Conservation (phyloP, 2,797 vertebrate genomes). For the Bradypus variegatus region DNA sequence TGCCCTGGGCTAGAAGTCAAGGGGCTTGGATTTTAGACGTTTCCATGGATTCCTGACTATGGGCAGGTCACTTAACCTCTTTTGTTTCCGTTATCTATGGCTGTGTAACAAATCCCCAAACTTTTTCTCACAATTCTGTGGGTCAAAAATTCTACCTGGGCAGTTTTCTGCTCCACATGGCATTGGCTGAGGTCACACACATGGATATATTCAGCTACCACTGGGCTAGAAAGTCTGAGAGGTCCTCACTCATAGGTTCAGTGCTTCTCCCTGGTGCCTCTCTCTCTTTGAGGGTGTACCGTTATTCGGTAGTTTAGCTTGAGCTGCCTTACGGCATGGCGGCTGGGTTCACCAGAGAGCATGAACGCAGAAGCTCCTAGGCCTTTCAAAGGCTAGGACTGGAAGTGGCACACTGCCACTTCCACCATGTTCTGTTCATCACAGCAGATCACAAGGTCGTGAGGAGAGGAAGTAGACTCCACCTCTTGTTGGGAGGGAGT, state of each 20-base stretch:
- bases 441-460: background rate
- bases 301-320: background rate
- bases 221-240: background rate
- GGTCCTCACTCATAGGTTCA: background rate
- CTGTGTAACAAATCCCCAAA: conserved; percentile 4
- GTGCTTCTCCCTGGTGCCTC: background rate
- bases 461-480: background rate
- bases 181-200: background rate
- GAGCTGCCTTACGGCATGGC: background rate
- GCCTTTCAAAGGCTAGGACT: background rate
- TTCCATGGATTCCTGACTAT: background rate
- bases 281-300: background rate
- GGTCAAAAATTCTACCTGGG: background rate
- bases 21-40: background rate
- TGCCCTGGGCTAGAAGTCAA: background rate
- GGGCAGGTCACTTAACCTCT: background rate
- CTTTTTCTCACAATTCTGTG: background rate
- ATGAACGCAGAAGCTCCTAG: background rate
- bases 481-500: background rate
- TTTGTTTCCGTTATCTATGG: background rate
- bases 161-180: background rate
- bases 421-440: background rate
- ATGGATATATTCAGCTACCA: background rate
- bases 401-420: background rate
- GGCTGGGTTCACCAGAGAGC: background rate